These are phyloP conservation scores for Tenualosa ilisha DNA, from an alignment of 2,797 vertebrate species.

Conservation along the genomic window DNA sequence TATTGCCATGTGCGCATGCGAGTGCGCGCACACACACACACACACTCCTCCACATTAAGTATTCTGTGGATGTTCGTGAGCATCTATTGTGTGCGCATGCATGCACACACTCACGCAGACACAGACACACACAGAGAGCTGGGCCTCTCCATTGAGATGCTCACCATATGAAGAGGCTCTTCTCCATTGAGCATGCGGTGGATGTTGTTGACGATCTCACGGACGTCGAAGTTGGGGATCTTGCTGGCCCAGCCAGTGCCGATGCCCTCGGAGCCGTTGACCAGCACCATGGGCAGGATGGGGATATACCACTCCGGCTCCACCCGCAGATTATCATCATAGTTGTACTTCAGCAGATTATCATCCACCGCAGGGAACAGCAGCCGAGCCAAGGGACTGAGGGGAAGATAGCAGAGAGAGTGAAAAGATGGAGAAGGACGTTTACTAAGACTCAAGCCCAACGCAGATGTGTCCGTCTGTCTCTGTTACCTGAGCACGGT, in stretches of 20 bases:
- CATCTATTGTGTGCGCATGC: too few relatives aligned
- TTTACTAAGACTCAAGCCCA: too few relatives aligned
- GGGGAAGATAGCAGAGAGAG: neutral
- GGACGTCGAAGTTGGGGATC: constrained; percentile 88
- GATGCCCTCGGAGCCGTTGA: constrained; percentile 93
- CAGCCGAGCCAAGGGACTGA: constrained; percentile 84
- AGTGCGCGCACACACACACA: neutral
- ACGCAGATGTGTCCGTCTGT: too few relatives aligned
- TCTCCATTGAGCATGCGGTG: constrained; percentile 86
- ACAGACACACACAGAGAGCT: neutral
- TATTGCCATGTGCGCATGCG: too few relatives aligned
- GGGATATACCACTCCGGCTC: constrained; percentile 99
- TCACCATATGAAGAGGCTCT: constrained; percentile 81
- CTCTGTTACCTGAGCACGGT: too few relatives aligned
- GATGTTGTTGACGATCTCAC: constrained; percentile 90
- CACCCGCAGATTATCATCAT: constrained; percentile 93
- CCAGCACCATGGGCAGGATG: constrained; percentile 90
- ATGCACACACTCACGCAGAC: neutral
- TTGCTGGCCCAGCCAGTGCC: constrained; percentile 97
- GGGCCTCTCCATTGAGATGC: too few relatives aligned
- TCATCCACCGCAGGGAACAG: constrained; percentile 89
- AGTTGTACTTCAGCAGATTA: constrained; percentile 88
- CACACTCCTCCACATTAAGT: too few relatives aligned
- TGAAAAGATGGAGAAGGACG: neutral
- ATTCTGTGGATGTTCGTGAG: too few relatives aligned